These are phyloP conservation scores for Smutsia gigantea DNA, from an alignment of 2,797 vertebrate genomes.

Conservation along the genomic window DNA sequence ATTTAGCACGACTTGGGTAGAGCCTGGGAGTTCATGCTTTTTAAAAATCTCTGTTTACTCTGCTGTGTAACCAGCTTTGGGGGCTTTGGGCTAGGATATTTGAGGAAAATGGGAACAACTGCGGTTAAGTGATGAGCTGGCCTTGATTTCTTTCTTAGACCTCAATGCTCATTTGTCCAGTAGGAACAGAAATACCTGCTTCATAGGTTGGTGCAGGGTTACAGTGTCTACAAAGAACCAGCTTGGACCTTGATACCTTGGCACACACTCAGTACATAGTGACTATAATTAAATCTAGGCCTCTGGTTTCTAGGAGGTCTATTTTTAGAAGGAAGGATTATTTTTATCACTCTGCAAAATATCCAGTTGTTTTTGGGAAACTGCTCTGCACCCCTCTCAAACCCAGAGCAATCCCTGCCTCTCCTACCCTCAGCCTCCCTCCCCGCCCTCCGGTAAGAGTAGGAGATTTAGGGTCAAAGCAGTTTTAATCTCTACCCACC, in stretches of 20 bases:
- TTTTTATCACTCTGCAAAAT: slow-evolving; percentile 62
- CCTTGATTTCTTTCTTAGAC: neutral
- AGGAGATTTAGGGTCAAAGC: neutral
- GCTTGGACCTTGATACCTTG: neutral
- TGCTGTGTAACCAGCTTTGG: neutral
- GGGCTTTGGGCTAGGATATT: neutral
- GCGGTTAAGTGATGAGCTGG: rapidly evolving
- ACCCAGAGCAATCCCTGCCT: neutral
- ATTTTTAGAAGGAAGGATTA: slow-evolving; percentile 60
- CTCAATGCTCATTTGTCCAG: neutral
- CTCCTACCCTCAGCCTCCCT: neutral
- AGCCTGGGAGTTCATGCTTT: neutral
- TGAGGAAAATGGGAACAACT: neutral
- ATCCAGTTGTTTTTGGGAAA: neutral
- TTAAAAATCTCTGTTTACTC: neutral
- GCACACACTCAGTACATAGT: neutral
- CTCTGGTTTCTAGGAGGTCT: slow-evolving; percentile 43
- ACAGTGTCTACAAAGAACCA: neutral
- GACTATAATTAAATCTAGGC: slow-evolving; percentile 28
- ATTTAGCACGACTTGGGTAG: neutral
- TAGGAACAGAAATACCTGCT: neutral
- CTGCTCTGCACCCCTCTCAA: neutral
- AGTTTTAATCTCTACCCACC: neutral
- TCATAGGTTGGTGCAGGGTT: neutral
- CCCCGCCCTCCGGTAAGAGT: rapidly evolving